Percentiles rank a stretch among this genome's conserved stretches.
These are phyloP conservation scores for Pangasianodon gigas DNA, from an alignment of 2,113 vertebrate genomes.

Conservation along the genomic window DNA sequence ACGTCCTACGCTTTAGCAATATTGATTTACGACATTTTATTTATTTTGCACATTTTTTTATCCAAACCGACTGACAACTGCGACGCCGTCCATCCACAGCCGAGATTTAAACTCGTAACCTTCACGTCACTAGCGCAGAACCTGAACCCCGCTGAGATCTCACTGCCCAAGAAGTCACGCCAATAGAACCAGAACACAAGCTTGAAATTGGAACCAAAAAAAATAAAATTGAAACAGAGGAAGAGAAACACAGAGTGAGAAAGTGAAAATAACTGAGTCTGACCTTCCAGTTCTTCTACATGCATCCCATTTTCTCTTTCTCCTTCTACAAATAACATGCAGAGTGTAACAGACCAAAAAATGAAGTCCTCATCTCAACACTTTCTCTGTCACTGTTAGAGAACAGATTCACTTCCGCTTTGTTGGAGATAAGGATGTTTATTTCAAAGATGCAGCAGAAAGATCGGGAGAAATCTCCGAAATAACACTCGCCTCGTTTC, in stretches of 20 bases:
- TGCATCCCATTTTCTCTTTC: background rate
- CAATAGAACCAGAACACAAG: background rate
- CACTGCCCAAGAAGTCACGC: background rate
- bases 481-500: background rate
- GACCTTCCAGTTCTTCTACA: background rate
- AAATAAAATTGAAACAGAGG: no score
- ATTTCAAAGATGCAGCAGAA: background rate
- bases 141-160: background rate
- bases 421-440: background rate
- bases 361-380: background rate
- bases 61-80: no score
- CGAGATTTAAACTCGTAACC: background rate
- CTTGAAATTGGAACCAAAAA: background rate
- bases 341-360: background rate
- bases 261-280: background rate
- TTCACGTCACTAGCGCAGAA: background rate
- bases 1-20: background rate
- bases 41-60: background rate
- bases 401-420: background rate
- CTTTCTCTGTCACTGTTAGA: background rate
- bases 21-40: background rate
- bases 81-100: background rate
- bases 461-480: background rate
- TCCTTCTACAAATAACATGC: background rate
- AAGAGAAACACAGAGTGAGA: background rate